Evolutionary conservation across 2,797 vertebrate species (phyloP).

Genomic region (Bryconaethiops microstoma): DNA sequence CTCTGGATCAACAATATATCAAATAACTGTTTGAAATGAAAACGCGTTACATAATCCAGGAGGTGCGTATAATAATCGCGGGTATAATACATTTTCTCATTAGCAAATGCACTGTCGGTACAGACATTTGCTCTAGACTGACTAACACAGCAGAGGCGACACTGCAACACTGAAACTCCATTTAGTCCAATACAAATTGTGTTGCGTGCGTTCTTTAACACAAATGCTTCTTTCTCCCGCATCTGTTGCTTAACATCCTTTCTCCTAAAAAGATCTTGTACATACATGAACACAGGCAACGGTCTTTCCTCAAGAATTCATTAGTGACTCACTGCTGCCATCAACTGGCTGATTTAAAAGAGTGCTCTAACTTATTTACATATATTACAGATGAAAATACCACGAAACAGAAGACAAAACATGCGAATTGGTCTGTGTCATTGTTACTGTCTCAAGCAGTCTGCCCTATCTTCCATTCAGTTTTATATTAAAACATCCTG

Average conservation of each 20-base stretch:
- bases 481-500: background rate
- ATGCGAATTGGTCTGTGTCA: background rate
- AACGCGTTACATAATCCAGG: constrained; percentile 33
- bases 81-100: constrained; percentile 21
- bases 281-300: background rate
- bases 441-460: background rate
- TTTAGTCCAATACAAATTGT: background rate
- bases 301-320: background rate
- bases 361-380: background rate
- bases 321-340: constrained; percentile 57
- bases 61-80: constrained; percentile 9
- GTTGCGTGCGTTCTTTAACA: background rate
- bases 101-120: constrained; percentile 23
- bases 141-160: background rate
- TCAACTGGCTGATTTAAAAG: constrained; percentile 57
- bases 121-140: constrained; percentile 1
- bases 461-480: background rate
- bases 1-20: constrained; percentile 13
- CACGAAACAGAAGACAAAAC: background rate
- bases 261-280: background rate
- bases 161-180: no score
- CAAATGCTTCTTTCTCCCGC: background rate
- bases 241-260: background rate
- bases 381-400: background rate
- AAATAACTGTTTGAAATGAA: constrained; percentile 30